A percentile compares a stretch with the other conserved stretches of the same genome.
Evolutionary conservation across 2,113 vertebrate genomes (phyloP).

Genomic region (Heterocephalus glaber): DNA sequence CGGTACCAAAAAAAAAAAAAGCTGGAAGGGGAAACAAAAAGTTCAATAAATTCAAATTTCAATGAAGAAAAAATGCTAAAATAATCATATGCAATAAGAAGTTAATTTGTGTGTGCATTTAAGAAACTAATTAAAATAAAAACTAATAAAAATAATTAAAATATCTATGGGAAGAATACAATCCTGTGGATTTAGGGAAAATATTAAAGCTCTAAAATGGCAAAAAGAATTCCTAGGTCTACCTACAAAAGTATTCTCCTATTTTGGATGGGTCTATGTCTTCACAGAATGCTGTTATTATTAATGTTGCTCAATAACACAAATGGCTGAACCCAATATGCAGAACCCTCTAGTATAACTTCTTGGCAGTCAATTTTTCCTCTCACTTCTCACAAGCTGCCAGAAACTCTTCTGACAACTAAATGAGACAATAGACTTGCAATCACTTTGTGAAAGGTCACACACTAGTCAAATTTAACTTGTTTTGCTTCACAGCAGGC

Average conservation of each 20-base stretch:
- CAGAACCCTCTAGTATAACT: not conserved
- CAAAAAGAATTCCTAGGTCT: not conserved
- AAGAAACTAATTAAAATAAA: no score
- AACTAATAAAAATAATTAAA: conserved; percentile 12
- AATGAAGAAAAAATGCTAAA: not conserved
- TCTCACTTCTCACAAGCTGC: not conserved
- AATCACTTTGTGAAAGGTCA: not conserved
- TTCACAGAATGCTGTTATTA: not conserved
- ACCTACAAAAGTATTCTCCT: not conserved
- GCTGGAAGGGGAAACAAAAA: not conserved
- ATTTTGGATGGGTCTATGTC: not conserved
- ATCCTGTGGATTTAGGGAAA: not conserved
- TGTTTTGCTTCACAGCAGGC: not conserved
- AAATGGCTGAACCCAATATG: not conserved
- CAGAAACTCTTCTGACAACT: not conserved
- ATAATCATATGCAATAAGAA: not conserved
- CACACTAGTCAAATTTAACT: not conserved
- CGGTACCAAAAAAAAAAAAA: no score
- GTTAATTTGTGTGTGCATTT: not conserved
- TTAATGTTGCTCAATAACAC: not conserved
- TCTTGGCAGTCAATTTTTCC: not conserved
- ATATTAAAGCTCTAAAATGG: not conserved
- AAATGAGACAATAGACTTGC: not conserved
- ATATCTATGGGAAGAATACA: not conserved
- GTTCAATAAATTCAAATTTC: not conserved